Evolutionary conservation across 2,888 invertebrate species (phyloP).

Genomic region (Ophion ventricosus): DNA sequence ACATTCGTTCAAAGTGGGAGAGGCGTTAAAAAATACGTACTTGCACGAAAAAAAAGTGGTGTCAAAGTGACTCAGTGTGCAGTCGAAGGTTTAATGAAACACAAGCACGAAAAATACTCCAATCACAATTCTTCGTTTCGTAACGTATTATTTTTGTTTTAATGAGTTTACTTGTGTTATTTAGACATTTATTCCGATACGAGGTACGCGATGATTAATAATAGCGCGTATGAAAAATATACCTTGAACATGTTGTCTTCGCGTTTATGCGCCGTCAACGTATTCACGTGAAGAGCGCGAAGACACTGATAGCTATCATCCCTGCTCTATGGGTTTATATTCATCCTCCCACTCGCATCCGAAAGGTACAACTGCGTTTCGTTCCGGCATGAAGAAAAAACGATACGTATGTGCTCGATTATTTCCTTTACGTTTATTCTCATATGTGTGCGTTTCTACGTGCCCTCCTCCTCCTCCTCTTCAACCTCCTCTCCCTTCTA

Average conservation of each 20-base stretch:
- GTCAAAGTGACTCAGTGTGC: too few relatives aligned
- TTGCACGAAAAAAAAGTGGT: too few relatives aligned
- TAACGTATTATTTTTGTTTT: background rate
- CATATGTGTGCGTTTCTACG: background rate
- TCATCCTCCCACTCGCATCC: constrained; percentile 80
- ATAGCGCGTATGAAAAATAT: constrained; percentile 62
- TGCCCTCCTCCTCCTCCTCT: constrained; percentile 7
- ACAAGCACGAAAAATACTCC: constrained; percentile 18
- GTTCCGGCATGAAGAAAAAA: constrained; percentile 67
- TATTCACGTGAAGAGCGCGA: constrained; percentile 77
- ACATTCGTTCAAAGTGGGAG: too few relatives aligned
- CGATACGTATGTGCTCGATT: constrained; percentile 41
- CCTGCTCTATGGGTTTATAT: constrained; percentile 81
- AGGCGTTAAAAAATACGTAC: too few relatives aligned
- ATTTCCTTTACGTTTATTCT: constrained; percentile 16
- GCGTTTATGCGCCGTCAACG: constrained; percentile 67
- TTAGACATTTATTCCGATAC: background rate
- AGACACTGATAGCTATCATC: constrained; percentile 82
- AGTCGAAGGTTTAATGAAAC: constrained; percentile 3
- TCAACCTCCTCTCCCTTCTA: background rate
- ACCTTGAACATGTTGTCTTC: constrained; percentile 79
- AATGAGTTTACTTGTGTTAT: background rate
- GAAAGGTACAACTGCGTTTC: constrained; percentile 66
- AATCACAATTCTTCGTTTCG: constrained; percentile 5
- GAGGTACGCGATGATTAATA: background rate